Conservation (phyloP, 2,888 invertebrate genomes). For the Rosalia funebris region DNA sequence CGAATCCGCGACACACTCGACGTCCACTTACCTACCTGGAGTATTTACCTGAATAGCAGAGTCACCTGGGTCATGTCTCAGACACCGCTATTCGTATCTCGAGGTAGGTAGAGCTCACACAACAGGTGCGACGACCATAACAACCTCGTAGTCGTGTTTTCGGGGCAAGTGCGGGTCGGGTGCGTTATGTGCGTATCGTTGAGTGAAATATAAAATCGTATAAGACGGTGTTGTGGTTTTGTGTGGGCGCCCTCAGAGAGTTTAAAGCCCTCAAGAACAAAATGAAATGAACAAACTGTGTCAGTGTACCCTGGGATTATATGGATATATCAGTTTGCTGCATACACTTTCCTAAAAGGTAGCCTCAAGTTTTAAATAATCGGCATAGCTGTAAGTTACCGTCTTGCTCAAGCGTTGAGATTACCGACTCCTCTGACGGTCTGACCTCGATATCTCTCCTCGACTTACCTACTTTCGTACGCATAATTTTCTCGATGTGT, state of each 20-base stretch:
- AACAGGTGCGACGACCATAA: slow-evolving; percentile 48
- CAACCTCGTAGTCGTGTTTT: not conserved
- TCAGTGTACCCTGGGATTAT: slow-evolving; percentile 8
- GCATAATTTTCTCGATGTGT: not conserved
- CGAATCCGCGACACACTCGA: slow-evolving; percentile 21
- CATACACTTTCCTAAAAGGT: slow-evolving; percentile 8
- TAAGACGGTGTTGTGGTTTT: not conserved
- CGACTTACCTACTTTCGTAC: slow-evolving; percentile 17
- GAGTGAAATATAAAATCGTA: not conserved
- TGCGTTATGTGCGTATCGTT: slow-evolving; percentile 4
- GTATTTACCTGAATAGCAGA: slow-evolving; percentile 43
- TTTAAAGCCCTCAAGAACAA: not conserved
- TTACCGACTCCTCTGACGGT: not conserved
- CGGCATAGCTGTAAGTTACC: too few relatives aligned
- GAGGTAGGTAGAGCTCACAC: slow-evolving; percentile 45
- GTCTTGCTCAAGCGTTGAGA: slow-evolving; percentile 12
- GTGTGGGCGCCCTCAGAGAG: not conserved
- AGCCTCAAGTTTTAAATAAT: too few relatives aligned
- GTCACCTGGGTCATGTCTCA: slow-evolving; percentile 49
- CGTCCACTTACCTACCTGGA: slow-evolving; percentile 7
- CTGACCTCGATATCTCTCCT: slow-evolving; percentile 16
- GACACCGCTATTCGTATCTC: slow-evolving; percentile 49
- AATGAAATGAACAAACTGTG: slow-evolving; percentile 17
- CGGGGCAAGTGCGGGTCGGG: not conserved
- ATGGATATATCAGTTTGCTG: slow-evolving; percentile 10